Evolutionary conservation across 1,140 invertebrate species (phyloP).

Genomic region (Achroia grisella): DNA sequence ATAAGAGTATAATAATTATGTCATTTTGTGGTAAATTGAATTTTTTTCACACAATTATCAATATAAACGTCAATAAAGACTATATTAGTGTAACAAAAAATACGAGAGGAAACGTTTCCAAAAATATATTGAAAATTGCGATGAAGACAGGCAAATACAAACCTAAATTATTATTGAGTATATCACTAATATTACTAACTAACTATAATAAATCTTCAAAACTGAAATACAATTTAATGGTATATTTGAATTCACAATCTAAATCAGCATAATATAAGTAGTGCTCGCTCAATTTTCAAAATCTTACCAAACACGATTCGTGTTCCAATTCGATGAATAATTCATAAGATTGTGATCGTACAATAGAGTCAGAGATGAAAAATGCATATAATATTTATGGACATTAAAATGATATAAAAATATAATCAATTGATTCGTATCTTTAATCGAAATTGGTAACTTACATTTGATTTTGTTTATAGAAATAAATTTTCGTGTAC

Average conservation of each 20-base stretch:
- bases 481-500: not conserved
- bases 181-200: too few species aligned
- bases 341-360: conserved; percentile 46
- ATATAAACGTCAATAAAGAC: too few species aligned
- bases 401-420: conserved; percentile 11
- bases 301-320: conserved; percentile 53
- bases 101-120: too few species aligned
- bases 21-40: too few species aligned
- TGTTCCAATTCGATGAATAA: conserved; percentile 48
- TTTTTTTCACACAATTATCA: too few species aligned
- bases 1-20: too few species aligned
- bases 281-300: conserved; percentile 46
- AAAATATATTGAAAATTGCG: too few species aligned
- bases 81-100: too few species aligned
- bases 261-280: conserved; percentile 29
- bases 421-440: conserved; percentile 10
- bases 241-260: conserved; percentile 27
- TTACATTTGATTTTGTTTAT: not conserved
- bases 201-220: conserved; percentile 30
- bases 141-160: too few species aligned
- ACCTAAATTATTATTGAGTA: too few species aligned
- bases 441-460: not conserved
- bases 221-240: conserved; percentile 27
- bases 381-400: conserved; percentile 52
- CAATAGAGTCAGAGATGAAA: conserved; percentile 50